Evolutionary conservation across 2,113 vertebrate genomes (phyloP).

Genomic region (Charina bottae): DNA sequence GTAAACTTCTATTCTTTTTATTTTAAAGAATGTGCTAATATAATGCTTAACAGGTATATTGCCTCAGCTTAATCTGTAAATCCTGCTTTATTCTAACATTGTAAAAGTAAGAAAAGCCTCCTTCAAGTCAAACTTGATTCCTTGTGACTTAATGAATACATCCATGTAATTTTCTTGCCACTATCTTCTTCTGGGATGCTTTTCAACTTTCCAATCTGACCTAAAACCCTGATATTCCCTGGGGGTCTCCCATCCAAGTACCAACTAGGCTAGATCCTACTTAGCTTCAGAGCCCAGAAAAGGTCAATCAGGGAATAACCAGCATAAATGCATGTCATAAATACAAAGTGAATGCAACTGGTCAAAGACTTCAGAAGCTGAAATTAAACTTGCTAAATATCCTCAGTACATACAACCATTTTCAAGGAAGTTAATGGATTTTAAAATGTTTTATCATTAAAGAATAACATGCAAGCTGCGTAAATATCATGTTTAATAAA

Average conservation of each 20-base stretch:
- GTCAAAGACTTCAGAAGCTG: not conserved
- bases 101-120: not conserved
- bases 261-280: not conserved
- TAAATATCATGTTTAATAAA: not conserved
- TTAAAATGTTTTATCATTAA: not conserved
- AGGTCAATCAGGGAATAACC: not conserved
- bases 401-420: not conserved
- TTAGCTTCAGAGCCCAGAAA: not conserved
- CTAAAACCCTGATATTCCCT: not conserved
- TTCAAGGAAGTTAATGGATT: not conserved
- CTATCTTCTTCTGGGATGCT: too few relatives aligned
- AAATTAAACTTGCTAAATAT: not conserved
- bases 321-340: not conserved
- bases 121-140: too few relatives aligned
- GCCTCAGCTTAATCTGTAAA: not conserved
- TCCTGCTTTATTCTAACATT: not conserved
- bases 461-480: not conserved
- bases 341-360: not conserved
- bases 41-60: not conserved
- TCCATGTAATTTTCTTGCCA: too few relatives aligned
- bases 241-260: not conserved
- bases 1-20: not conserved
- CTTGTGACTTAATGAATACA: too few relatives aligned
- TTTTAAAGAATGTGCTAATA: not conserved
- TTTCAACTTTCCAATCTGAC: too few relatives aligned